Evolutionary conservation across 2,888 invertebrate species (phyloP).

Genomic region (Erynnis tages): DNA sequence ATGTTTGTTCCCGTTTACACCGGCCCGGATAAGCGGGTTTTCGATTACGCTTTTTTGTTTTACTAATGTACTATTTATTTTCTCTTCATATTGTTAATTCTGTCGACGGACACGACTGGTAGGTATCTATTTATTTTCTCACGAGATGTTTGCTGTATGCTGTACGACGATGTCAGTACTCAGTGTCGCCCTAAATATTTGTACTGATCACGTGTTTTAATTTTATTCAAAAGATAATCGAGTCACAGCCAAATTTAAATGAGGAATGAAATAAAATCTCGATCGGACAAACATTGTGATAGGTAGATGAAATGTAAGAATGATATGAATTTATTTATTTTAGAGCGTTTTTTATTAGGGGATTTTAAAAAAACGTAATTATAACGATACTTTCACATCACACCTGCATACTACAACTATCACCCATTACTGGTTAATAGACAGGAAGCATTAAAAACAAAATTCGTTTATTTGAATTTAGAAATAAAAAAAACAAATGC

Average conservation of each 20-base stretch:
- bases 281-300: too few species aligned
- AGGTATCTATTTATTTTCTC: constrained; percentile 34
- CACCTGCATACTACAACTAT: too few species aligned
- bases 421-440: too few species aligned
- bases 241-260: neutral
- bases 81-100: constrained; percentile 35
- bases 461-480: too few species aligned
- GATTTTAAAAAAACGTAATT: too few species aligned
- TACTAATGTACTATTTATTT: constrained; percentile 47
- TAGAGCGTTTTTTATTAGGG: too few species aligned
- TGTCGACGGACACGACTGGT: constrained; percentile 21
- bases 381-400: too few species aligned
- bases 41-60: constrained; percentile 62
- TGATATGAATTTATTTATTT: too few species aligned
- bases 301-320: too few species aligned
- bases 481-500: neutral
- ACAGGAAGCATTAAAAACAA: too few species aligned
- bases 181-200: constrained; percentile 12
- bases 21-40: constrained; percentile 74
- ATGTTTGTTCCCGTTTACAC: constrained; percentile 73
- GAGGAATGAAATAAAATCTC: too few species aligned
- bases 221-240: constrained; percentile 3
- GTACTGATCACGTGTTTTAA: neutral
- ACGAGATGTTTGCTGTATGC: constrained; percentile 30
- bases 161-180: constrained; percentile 12